Percentiles rank a stretch among this genome's conserved stretches.
phyloP scores from a whole-genome alignment of 2,797 vertebrate genomes.

The Sorex maritimensis region DNA sequence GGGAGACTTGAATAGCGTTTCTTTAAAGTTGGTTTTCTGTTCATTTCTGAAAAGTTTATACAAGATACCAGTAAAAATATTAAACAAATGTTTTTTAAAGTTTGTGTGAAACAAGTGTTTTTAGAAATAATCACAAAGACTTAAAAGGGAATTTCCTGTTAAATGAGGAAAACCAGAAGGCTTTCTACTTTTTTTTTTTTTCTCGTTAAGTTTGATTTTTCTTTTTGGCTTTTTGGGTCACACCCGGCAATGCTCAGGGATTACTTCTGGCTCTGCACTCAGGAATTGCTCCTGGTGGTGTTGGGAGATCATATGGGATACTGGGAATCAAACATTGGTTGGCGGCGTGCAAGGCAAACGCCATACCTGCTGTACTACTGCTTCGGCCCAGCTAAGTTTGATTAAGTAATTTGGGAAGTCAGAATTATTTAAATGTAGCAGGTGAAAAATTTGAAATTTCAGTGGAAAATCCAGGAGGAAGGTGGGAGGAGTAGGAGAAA shows the following conservation, averaged over 20 bases:
- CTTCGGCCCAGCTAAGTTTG: neutral
- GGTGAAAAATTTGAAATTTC: neutral
- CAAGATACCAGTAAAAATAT: neutral
- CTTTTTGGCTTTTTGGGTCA: too few relatives aligned
- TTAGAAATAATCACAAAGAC: neutral
- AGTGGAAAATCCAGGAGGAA: neutral
- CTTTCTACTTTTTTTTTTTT: too few relatives aligned
- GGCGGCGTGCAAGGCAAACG: too few relatives aligned
- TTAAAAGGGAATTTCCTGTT: neutral
- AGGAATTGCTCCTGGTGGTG: too few relatives aligned
- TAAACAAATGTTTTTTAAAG: slow-evolving; percentile 48
- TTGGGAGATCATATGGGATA: too few relatives aligned
- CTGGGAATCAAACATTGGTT: too few relatives aligned
- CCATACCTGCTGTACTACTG: too few relatives aligned
- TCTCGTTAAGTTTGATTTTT: too few relatives aligned
- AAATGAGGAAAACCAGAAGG: neutral
- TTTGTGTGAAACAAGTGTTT: slow-evolving; percentile 2
- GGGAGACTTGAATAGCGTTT: neutral
- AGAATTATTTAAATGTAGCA: neutral
- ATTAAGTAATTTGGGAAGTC: neutral
- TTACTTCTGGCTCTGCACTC: too few relatives aligned
- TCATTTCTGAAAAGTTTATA: neutral
- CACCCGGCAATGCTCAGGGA: too few relatives aligned
- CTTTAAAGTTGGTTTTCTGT: neutral
- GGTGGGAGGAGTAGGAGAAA: neutral